These are phyloP conservation scores for Epirrhoe alternata DNA, from an alignment of 2,888 invertebrate genomes.

Conservation along the genomic window DNA sequence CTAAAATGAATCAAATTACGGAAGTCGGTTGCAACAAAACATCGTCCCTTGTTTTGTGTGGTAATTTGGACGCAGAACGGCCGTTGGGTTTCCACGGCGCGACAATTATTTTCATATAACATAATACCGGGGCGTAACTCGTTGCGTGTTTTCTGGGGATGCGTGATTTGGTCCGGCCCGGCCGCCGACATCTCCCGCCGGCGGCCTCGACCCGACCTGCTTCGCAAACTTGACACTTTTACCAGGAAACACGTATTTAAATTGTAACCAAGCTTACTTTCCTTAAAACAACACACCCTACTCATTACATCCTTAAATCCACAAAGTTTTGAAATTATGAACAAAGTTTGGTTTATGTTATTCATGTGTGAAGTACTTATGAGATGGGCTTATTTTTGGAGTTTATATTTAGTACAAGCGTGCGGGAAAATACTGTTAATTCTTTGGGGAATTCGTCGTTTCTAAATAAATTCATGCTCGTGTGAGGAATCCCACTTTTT, in stretches of 20 bases:
- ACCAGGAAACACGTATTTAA: slow-evolving; percentile 70
- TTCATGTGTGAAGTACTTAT: slow-evolving; percentile 39
- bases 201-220: slow-evolving; percentile 47
- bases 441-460: background rate
- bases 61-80: slow-evolving; percentile 63
- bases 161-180: slow-evolving; percentile 61
- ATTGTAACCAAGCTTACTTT: slow-evolving; percentile 66
- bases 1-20: slow-evolving; percentile 73
- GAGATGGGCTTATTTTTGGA: slow-evolving; percentile 32
- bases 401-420: slow-evolving; percentile 20
- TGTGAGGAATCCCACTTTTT: background rate
- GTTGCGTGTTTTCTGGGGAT: slow-evolving; percentile 69
- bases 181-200: slow-evolving; percentile 41
- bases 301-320: slow-evolving; percentile 49
- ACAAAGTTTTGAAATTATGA: slow-evolving; percentile 49
- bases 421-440: slow-evolving; percentile 6
- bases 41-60: slow-evolving; percentile 68
- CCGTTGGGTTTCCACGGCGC: slow-evolving; percentile 64
- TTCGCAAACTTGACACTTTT: slow-evolving; percentile 56
- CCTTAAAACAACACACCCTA: slow-evolving; percentile 56
- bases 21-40: slow-evolving; percentile 67
- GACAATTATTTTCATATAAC: slow-evolving; percentile 81
- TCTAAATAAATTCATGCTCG: background rate
- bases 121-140: slow-evolving; percentile 73
- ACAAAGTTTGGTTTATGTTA: slow-evolving; percentile 40